Conservation (phyloP, 2,888 invertebrate genomes). For the Mechanitis messenoides region DNA sequence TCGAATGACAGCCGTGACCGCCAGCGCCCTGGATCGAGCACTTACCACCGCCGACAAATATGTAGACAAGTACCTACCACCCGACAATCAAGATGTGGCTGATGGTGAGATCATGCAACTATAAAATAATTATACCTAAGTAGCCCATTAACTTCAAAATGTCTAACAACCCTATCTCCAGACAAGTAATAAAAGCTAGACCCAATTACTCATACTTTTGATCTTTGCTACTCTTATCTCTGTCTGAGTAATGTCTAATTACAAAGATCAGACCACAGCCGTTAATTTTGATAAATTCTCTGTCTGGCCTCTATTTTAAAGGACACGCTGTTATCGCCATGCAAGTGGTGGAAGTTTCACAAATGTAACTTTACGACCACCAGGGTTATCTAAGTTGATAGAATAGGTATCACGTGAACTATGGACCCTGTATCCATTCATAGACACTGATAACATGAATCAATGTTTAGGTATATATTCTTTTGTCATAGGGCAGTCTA, state of each 20-base stretch:
- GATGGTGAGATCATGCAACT: slow-evolving; percentile 69
- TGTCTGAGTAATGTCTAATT: slow-evolving; percentile 29
- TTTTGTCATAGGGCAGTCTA: neutral
- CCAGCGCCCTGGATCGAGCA: slow-evolving; percentile 84
- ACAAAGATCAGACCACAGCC: neutral
- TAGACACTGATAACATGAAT: neutral
- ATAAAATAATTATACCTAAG: no score
- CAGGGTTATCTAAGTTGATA: slow-evolving; percentile 13
- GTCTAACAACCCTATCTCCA: no score
- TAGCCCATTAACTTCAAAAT: no score
- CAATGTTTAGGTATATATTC: neutral
- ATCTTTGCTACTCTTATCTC: slow-evolving; percentile 17
- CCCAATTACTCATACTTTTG: slow-evolving; percentile 7
- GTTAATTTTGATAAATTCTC: neutral
- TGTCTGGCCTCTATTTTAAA: neutral
- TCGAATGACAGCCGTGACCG: slow-evolving; percentile 84
- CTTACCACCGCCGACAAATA: slow-evolving; percentile 87
- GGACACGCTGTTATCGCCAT: neutral
- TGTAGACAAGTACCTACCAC: slow-evolving; percentile 87
- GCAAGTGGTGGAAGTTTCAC: neutral
- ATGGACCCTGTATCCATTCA: slow-evolving; percentile 3
- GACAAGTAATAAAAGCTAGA: no score
- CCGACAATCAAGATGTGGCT: slow-evolving; percentile 78
- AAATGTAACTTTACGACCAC: slow-evolving; percentile 5
- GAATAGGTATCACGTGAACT: neutral